Percentiles rank a stretch among this genome's conserved stretches.
These are phyloP conservation scores for Saxidomus purpurata DNA, from an alignment of 1,140 invertebrate species.

Conservation along the genomic window DNA sequence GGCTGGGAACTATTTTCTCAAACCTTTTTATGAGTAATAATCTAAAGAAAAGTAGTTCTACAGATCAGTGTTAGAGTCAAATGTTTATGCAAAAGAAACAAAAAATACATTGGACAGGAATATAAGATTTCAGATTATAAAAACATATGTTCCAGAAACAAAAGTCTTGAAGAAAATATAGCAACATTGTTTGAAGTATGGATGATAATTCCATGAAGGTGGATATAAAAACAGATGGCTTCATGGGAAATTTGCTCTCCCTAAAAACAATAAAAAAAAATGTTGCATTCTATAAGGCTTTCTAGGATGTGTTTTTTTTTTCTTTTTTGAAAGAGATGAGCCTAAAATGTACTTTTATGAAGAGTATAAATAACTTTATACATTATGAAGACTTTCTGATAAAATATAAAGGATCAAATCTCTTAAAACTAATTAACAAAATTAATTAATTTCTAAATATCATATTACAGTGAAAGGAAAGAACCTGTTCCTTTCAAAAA, in stretches of 20 bases:
- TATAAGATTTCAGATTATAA: slow-evolving; percentile 56
- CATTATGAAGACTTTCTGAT: too few species aligned
- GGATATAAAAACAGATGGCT: slow-evolving; percentile 41
- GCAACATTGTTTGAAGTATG: slow-evolving; percentile 57
- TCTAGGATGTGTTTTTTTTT: too few species aligned
- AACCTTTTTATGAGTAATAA: slow-evolving; percentile 42
- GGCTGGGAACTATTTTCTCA: slow-evolving; percentile 21
- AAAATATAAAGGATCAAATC: too few species aligned
- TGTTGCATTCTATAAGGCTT: too few species aligned
- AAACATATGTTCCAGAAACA: slow-evolving; percentile 61
- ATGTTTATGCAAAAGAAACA: slow-evolving; percentile 48
- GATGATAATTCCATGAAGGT: slow-evolving; percentile 26
- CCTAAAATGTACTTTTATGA: too few species aligned
- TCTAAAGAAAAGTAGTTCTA: slow-evolving; percentile 49
- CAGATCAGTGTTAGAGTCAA: slow-evolving; percentile 22
- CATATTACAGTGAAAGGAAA: not conserved
- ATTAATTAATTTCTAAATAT: not conserved
- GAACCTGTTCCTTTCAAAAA: not conserved
- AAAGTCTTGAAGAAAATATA: slow-evolving; percentile 46
- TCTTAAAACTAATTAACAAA: too few species aligned
- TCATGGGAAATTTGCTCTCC: slow-evolving; percentile 37
- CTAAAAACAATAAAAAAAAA: too few species aligned
- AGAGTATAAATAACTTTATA: too few species aligned
- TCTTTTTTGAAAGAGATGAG: too few species aligned
- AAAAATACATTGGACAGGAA: slow-evolving; percentile 37